phyloP scores from a whole-genome alignment of 2,888 invertebrate genomes.

The Dendrolimus pini region DNA sequence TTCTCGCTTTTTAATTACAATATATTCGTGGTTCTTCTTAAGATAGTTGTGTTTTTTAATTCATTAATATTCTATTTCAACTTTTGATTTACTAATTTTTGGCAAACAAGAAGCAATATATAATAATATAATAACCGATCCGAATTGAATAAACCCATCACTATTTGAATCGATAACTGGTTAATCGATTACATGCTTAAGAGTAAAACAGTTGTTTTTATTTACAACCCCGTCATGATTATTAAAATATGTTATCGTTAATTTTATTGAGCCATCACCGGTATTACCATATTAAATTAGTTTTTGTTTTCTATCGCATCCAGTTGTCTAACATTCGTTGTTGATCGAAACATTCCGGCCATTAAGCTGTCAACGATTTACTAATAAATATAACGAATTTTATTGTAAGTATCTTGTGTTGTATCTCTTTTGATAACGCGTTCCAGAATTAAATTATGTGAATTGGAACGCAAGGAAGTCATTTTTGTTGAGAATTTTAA shows the following conservation, averaged over 20 bases:
- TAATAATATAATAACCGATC: too few species aligned
- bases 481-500: conserved; percentile 1
- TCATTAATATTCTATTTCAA: too few species aligned
- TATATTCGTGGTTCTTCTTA: too few species aligned
- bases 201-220: neutral
- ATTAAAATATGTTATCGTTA: conserved; percentile 34
- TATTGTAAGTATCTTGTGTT: neutral
- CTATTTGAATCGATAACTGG: neutral
- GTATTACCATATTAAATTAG: conserved; percentile 46
- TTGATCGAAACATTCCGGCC: conserved; percentile 27
- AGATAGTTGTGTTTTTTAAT: too few species aligned
- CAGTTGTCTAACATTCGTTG: conserved; percentile 4
- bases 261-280: conserved; percentile 47
- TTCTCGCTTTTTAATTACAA: too few species aligned
- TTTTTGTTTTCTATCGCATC: conserved; percentile 27
- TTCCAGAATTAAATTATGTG: neutral
- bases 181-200: neutral
- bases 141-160: too few species aligned
- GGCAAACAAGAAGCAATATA: too few species aligned
- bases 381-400: conserved; percentile 23
- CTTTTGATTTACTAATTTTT: too few species aligned
- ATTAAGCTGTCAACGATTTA: conserved; percentile 39
- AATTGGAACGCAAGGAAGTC: neutral
- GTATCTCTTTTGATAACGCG: neutral
- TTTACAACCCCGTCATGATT: conserved; percentile 21